phyloP scores from a whole-genome alignment of 37 sponge, comb jelly and placozoan species.

The Hormiphora californensis region DNA sequence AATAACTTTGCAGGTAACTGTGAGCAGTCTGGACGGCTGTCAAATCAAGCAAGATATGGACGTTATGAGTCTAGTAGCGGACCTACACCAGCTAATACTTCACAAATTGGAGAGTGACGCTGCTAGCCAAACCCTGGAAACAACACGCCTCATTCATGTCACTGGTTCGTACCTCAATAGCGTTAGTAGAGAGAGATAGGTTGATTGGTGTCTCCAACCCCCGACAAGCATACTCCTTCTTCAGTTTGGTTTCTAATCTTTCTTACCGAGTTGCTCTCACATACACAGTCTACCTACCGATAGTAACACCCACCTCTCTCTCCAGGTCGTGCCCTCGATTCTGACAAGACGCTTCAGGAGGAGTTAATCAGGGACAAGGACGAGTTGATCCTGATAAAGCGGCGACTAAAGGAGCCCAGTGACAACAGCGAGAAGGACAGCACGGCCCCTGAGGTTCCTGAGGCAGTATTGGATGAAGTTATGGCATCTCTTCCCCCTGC shows the following conservation, averaged over 20 bases:
- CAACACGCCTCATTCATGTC: conserved; percentile 32
- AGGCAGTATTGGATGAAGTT: background rate
- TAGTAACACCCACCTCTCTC: no score
- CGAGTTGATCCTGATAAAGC: conserved; percentile 28
- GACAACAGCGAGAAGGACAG: conserved; percentile 10
- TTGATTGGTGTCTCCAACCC: no score
- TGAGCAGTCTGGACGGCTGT: conserved; percentile 53
- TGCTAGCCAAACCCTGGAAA: conserved; percentile 32
- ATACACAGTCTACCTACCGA: no score
- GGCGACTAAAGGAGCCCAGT: conserved; percentile 36
- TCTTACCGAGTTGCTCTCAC: no score
- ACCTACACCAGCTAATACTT: conserved; percentile 48
- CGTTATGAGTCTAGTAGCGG: background rate
- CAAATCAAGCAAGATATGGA: conserved; percentile 40
- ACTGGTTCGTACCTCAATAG: conserved; percentile 10
- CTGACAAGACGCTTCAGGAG: conserved; percentile 49
- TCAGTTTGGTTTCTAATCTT: no score
- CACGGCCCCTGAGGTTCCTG: conserved; percentile 3
- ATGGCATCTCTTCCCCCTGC: no score
- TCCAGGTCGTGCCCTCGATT: conserved; percentile 8
- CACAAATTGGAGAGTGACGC: conserved; percentile 47
- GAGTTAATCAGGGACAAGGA: conserved; percentile 15
- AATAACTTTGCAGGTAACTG: conserved; percentile 24
- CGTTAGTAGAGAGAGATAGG: no score
- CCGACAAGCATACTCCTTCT: no score